Base-by-base conservation (phyloP, 2,113 vertebrate species). In the Dromaius novaehollandiae region DNA sequence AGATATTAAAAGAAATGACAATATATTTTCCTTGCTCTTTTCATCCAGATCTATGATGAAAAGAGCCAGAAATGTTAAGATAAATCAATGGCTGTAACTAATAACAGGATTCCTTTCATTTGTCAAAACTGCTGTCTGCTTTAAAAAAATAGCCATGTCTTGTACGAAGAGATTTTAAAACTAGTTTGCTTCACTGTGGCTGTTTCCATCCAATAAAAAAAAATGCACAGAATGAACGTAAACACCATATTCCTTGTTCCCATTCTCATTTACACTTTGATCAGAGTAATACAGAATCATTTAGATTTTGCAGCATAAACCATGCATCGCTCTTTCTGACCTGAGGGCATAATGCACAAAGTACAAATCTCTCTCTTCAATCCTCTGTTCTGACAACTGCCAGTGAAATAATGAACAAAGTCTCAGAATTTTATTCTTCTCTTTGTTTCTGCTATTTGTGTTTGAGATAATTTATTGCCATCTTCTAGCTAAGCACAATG, bases 401-500 rank as follows among this genome's bases (percentile, higher is more conserved):
- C 53, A 92, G 17, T 66, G 30, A 63, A 73, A 55, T 56, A 66
- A 55, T 64, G 58, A 95, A 80, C 6, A 70, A 64, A 83, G 34
- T 42, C 13, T 30, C 25, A 61, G 28, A 77, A 87, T 93, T 70
- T 96, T 89, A 91, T 79, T 96, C 76, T 95, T 81, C 88, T 96
- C 93, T 91, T 83, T 69, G 46, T 90, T 51, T 90, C 83, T 93
- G 82, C 77, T 98, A 51, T 96, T 97, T 97, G 90, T 77, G 95
- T 86, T 96, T 93, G 73, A 83, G 85, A 90, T 95, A 93, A 87
- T 94, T 95, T 97, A 97, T 96, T 97, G 81, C 79, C 82, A 95
- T 97, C 96, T 96, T 97, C 88, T 88, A 93, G 90, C 90, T 95
- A 97, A 24, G 25, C 90, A 92, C 89, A 95, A 95, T 97, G 92